Base-by-base conservation (phyloP, 2,888 invertebrate species). In the Monoplex corrugatus region DNA sequence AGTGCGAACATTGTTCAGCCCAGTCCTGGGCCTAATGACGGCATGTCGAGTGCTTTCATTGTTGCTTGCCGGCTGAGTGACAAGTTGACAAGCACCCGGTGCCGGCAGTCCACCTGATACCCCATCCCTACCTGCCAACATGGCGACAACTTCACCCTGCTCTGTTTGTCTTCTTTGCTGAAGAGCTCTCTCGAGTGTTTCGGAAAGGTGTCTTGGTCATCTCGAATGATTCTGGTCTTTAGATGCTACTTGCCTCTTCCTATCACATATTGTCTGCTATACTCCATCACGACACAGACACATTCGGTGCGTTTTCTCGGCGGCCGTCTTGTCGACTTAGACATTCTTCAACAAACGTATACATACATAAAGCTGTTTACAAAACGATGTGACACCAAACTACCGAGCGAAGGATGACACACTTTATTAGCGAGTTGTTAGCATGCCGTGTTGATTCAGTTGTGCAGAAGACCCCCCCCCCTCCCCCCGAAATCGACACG, bases 161-260 rank as follows among this genome's bases (percentile, higher is more conserved):
- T 44, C 68, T 88, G 72, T 88, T 40, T 89, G 83, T 84, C 57
- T 68, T 40, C 57, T 35, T 78, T 63, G 40, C 45, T 83, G 38
- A 28, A 57, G 57, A 82, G 82, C 63, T 83, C 83, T 88, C 83
- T 84, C 84, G 87, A 75, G 87, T 87, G 32, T 23, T 68, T 38
- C n/a, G 68, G 63, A 44, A 38, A 63, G 89, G 63, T 78, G 89
- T n/a, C 86, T 50, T 32, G 38, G 78, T 89, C 83, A 83, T 35
- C 45, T 32, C 83, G 45, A 23, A 1, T 50, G 84, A 35, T 84
- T 84, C 50, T 57, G 32, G 57, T 44, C 57, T 84, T 32, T 35
- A 32, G 19, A n/a, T 84, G 84, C n/a, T 35, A n/a, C 84, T 84
- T 44, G 83, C 83, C 83, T 83, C 83, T 83, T 83, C 82, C 45